Evolutionary conservation across 2,113 vertebrate genomes (phyloP).

Genomic region (Lycaon pictus): DNA sequence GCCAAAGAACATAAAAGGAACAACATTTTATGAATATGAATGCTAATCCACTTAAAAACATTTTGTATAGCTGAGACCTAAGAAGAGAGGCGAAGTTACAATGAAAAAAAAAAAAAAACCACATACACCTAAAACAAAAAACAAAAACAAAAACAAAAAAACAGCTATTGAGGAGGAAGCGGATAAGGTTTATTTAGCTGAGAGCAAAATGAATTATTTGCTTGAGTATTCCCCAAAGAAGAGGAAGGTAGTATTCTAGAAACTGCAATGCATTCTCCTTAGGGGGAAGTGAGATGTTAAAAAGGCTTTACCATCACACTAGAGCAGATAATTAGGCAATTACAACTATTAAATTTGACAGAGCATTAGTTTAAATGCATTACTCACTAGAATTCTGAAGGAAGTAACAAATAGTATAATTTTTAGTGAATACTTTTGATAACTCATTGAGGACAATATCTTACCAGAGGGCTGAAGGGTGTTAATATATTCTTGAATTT

Average conservation of each 20-base stretch:
- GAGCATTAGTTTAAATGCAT: constrained; percentile 85
- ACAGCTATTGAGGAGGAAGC: constrained; percentile 76
- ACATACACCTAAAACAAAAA: too few relatives aligned
- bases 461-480: constrained; percentile 67
- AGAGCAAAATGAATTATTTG: constrained; percentile 87
- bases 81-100: constrained; percentile 63
- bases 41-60: constrained; percentile 19
- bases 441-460: constrained; percentile 72
- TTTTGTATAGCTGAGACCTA: constrained; percentile 55
- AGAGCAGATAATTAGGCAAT: constrained; percentile 89
- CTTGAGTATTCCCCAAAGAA: constrained; percentile 85
- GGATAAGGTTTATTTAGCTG: constrained; percentile 81
- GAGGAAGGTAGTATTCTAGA: constrained; percentile 85
- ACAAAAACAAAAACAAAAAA: background rate
- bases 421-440: constrained; percentile 80
- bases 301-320: constrained; percentile 88
- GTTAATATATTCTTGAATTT: constrained; percentile 65
- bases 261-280: constrained; percentile 83
- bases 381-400: constrained; percentile 81
- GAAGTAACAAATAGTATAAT: constrained; percentile 77
- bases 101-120: background rate
- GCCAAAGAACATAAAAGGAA: background rate
- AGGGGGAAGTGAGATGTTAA: constrained; percentile 87
- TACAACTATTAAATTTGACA: constrained; percentile 89
- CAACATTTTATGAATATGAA: constrained; percentile 19